These are phyloP conservation scores for Iphiclides podalirius DNA, from an alignment of 2,888 invertebrate genomes.

Conservation along the genomic window DNA sequence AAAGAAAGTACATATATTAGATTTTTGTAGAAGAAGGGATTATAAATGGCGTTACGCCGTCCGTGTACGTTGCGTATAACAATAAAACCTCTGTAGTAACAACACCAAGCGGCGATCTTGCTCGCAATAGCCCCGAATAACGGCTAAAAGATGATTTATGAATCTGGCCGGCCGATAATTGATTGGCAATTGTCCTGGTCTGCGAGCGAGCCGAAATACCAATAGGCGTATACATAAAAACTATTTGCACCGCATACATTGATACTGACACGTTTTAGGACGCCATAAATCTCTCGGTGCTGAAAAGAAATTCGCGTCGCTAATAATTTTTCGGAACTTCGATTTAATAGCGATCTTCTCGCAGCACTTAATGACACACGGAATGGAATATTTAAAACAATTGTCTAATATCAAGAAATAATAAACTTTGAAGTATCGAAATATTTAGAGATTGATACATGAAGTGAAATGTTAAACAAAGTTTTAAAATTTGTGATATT, in stretches of 20 bases:
- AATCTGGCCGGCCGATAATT: conserved; percentile 42
- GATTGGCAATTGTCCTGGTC: conserved; percentile 42
- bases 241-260: neutral
- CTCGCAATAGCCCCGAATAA: conserved; percentile 14
- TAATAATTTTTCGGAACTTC: too few species aligned
- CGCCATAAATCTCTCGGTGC: neutral
- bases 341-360: too few species aligned
- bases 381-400: too few species aligned
- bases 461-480: too few species aligned
- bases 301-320: too few species aligned
- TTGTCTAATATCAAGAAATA: too few species aligned
- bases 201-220: conserved; percentile 21
- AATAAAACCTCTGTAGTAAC: conserved; percentile 20
- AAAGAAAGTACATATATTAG: too few species aligned
- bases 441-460: too few species aligned
- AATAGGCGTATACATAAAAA: conserved; percentile 9
- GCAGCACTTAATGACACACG: too few species aligned
- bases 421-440: too few species aligned
- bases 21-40: conserved; percentile 8
- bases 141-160: conserved; percentile 46
- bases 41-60: conserved; percentile 10
- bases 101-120: conserved; percentile 16
- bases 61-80: conserved; percentile 6
- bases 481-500: too few species aligned
- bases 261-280: neutral